These are phyloP conservation scores for Hiodon tergisus DNA, from an alignment of 2,113 vertebrate species.

Conservation along the genomic window DNA sequence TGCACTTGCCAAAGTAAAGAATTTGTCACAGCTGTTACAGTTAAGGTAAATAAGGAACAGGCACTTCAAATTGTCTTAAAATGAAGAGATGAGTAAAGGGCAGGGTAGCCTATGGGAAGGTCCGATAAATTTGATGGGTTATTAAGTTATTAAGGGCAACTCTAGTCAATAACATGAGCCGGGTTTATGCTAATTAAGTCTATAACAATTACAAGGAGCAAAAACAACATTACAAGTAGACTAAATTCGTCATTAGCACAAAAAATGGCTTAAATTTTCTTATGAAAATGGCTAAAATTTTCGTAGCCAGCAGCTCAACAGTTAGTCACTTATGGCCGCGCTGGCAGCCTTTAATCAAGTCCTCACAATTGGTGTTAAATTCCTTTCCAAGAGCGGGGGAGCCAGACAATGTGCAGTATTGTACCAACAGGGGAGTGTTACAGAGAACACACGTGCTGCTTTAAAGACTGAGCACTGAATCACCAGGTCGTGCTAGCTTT, in stretches of 20 bases:
- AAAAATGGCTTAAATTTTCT: too few relatives aligned
- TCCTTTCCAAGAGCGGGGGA: background rate
- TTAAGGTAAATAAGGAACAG: background rate
- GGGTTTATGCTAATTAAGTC: conserved; percentile 17
- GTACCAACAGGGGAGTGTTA: background rate
- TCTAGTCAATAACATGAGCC: background rate
- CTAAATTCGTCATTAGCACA: too few relatives aligned
- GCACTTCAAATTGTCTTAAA: too few relatives aligned
- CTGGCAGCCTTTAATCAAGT: too few relatives aligned
- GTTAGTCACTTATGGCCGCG: too few relatives aligned
- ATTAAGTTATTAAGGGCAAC: background rate
- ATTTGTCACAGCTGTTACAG: background rate
- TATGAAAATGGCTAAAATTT: too few relatives aligned
- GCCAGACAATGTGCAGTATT: background rate
- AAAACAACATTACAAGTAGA: background rate
- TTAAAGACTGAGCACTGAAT: background rate
- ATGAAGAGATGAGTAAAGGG: background rate
- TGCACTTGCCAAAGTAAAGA: background rate
- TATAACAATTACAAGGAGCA: background rate
- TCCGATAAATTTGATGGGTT: background rate
- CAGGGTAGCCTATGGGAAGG: conserved; percentile 7
- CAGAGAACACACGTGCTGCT: background rate
- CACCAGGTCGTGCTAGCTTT: background rate
- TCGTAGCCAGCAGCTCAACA: too few relatives aligned
- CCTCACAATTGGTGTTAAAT: background rate